Evolutionary conservation across 2,113 vertebrate species (phyloP), one percentile per base, ranked within the genome.

Genomic region (Rhegmatorhina hoffmannsi): DNA sequence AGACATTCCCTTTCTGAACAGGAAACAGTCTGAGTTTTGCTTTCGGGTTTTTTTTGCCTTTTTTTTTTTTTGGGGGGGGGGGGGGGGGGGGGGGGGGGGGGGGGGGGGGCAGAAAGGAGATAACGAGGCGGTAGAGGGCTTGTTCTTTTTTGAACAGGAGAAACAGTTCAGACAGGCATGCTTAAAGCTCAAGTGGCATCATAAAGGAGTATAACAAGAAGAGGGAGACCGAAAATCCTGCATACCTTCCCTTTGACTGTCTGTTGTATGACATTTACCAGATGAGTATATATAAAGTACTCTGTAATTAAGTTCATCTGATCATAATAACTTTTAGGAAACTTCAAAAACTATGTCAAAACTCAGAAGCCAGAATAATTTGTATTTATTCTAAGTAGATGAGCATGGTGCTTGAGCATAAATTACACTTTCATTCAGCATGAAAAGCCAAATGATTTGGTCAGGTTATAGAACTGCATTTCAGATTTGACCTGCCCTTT

Each of bases 331-430:
- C 73, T 92, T 94, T 52, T 72, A 95, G 44, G 17, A 93, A 95
- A 95, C 67, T 92, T 97, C 96, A 91, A 93, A 88, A 95, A 96
- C 19, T 60, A 82, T 81, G 74, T 88, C 94, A 95, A 88, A 93
- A 95, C 88, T 93, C 89, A 96, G 85, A 97, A 97, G 63, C 49
- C 70, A 84, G 63, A 92, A 94, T 88, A 89, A 95, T 92, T 96
- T 92, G 87, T 97, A 84, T 95, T 94, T 96, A 36, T 86, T 94
- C 84, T 91, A 94, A 94, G 68, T 92, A 89, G 89, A 94, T 56
- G 95, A 94, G 28, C 56, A 75, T 55, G 50, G 64, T 62, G 18
- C 59, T 84, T 1, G 1, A 33, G 74, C 19, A 19, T 53, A 90
- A 91, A 82, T 46, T 70, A 87, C 33, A 47, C 36, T 86, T n/a